Conservation (phyloP, 37 sponge, comb jelly and placozoan genomes). For the Bolinopsis microptera region DNA sequence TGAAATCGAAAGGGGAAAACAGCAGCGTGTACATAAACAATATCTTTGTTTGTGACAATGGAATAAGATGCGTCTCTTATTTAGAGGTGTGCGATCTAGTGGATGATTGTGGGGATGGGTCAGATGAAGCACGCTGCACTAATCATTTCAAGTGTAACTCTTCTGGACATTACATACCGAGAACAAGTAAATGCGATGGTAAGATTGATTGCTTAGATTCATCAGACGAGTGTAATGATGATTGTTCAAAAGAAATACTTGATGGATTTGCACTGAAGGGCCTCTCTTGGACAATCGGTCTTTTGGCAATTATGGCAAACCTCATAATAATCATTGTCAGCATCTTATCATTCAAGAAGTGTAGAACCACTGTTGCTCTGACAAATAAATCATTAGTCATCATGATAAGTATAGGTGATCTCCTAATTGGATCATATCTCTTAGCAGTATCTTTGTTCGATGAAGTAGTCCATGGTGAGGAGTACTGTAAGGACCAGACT, state of each 20-base stretch:
- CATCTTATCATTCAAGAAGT: neutral
- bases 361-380: neutral
- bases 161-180: neutral
- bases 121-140: neutral
- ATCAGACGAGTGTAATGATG: neutral
- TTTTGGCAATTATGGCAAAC: neutral
- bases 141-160: neutral
- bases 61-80: neutral
- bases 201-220: neutral
- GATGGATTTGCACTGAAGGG: neutral
- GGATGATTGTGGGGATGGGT: conserved; percentile 10
- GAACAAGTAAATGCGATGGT: neutral
- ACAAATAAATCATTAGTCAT: neutral
- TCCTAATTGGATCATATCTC: neutral
- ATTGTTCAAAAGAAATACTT: neutral
- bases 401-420: neutral
- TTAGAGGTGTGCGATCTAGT: conserved; percentile 2
- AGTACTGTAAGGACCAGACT: neutral
- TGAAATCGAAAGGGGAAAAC: neutral
- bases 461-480: neutral
- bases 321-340: neutral
- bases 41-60: neutral
- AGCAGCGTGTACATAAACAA: neutral
- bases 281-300: neutral
- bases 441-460: neutral